These are phyloP conservation scores for Orycteropus afer DNA, from an alignment of 2,113 vertebrate genomes.

Conservation along the genomic window DNA sequence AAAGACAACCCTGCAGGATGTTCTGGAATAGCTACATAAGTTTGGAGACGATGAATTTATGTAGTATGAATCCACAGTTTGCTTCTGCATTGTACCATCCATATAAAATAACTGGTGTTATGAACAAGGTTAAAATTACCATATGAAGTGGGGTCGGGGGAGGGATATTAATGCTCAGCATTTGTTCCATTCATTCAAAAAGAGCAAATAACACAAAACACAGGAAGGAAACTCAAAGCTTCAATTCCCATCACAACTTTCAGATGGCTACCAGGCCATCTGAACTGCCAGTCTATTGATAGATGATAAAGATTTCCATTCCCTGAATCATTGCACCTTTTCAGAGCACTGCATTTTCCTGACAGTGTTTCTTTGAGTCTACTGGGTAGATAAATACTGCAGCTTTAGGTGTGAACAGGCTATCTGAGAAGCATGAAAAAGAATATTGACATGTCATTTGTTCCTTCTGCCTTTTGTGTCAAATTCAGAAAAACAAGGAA, in stretches of 20 bases:
- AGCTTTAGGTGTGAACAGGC: background rate
- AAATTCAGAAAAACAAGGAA: slow-evolving; percentile 14
- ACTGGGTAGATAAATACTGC: background rate
- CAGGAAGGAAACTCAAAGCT: background rate
- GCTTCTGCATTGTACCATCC: background rate
- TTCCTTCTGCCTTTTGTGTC: slow-evolving; percentile 39
- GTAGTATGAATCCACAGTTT: slow-evolving; percentile 37
- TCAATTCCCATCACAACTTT: background rate
- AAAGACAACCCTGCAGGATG: slow-evolving; percentile 68
- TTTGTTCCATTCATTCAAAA: slow-evolving; percentile 35
- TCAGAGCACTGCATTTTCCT: background rate
- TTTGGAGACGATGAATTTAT: slow-evolving; percentile 66
- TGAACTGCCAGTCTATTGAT: background rate
- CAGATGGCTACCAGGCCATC: background rate
- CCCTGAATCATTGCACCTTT: background rate
- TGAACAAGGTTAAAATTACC: slow-evolving; percentile 26
- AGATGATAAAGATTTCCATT: background rate
- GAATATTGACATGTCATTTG: background rate
- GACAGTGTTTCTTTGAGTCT: background rate
- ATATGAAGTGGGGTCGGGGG: background rate
- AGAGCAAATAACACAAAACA: slow-evolving; percentile 6
- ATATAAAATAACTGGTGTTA: slow-evolving; percentile 1
- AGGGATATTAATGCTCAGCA: background rate
- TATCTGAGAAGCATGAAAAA: background rate
- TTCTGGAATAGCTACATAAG: slow-evolving; percentile 66